Evolutionary conservation across 2,113 vertebrate genomes (phyloP).

Genomic region (Charina bottae): DNA sequence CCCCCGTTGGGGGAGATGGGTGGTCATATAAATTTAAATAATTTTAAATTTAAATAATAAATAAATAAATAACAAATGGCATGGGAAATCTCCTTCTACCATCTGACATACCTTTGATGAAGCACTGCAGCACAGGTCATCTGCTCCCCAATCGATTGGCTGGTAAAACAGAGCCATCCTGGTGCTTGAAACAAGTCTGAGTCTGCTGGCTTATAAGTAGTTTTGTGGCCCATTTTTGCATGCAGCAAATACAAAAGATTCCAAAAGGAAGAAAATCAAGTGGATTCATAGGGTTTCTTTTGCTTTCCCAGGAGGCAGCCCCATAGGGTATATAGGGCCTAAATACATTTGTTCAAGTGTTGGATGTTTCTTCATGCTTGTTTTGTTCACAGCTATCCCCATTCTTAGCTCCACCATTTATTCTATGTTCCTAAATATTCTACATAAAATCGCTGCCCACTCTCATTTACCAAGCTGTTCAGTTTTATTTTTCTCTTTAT

Average conservation of each 20-base stretch:
- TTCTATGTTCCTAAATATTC: not conserved
- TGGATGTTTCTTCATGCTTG: not conserved
- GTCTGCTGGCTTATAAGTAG: not conserved
- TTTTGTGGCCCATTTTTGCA: not conserved
- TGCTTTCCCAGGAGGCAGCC: not conserved
- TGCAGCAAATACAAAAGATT: not conserved
- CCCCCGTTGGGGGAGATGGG: no score
- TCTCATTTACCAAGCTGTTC: not conserved
- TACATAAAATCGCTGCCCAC: not conserved
- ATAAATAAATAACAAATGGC: not conserved
- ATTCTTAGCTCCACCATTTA: not conserved
- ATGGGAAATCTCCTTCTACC: not conserved
- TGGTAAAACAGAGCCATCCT: not conserved
- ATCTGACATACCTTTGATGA: no score
- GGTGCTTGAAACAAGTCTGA: not conserved
- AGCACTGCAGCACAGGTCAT: not conserved
- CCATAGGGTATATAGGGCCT: not conserved
- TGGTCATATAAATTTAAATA: no score
- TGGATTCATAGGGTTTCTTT: not conserved
- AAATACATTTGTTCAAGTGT: not conserved
- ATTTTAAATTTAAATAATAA: no score
- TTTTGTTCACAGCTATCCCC: not conserved
- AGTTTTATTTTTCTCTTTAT: not conserved
- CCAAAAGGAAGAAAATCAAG: not conserved
- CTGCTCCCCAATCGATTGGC: not conserved